Evolutionary conservation across 2,888 invertebrate genomes (phyloP).

Genomic region (Lingula anatina): DNA sequence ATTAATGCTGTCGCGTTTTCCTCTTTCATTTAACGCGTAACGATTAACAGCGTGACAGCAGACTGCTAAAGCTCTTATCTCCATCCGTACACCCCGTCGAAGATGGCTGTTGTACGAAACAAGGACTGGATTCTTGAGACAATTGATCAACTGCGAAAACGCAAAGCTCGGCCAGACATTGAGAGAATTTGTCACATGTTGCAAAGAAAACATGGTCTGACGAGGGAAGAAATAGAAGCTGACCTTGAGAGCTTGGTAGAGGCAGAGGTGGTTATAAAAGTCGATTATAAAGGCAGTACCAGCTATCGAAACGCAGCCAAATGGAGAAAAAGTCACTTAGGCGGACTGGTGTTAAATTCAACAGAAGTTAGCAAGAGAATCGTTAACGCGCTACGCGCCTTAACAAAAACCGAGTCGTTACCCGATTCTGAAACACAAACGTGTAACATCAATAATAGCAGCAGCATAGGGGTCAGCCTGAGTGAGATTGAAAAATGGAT

Average conservation of each 20-base stretch:
- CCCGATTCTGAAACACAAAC: neutral
- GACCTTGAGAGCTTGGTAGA: slow-evolving; percentile 72
- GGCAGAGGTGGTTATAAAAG: slow-evolving; percentile 71
- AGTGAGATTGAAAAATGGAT: slow-evolving; percentile 38
- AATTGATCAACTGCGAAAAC: slow-evolving; percentile 75
- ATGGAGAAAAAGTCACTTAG: slow-evolving; percentile 60
- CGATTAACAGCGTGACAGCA: too few relatives aligned
- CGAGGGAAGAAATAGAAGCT: slow-evolving; percentile 58
- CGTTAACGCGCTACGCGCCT: slow-evolving; percentile 15
- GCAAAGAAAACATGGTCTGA: slow-evolving; percentile 68
- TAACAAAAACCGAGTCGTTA: slow-evolving; percentile 1
- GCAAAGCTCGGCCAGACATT: slow-evolving; percentile 80
- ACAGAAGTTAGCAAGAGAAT: slow-evolving; percentile 22
- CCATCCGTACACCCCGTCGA: too few relatives aligned
- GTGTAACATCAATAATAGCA: too few relatives aligned
- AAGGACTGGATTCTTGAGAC: slow-evolving; percentile 75
- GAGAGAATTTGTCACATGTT: slow-evolving; percentile 78
- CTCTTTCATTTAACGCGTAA: too few relatives aligned
- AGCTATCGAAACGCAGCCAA: slow-evolving; percentile 78
- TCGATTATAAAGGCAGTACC: slow-evolving; percentile 80
- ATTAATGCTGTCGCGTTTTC: too few relatives aligned
- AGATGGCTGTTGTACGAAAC: slow-evolving; percentile 36
- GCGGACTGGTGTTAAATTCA: slow-evolving; percentile 33
- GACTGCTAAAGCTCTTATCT: too few relatives aligned
- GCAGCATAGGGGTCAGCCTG: slow-evolving; percentile 23